Conservation (phyloP, 2,797 vertebrate species). For the Parotocinclus haroldoi region DNA sequence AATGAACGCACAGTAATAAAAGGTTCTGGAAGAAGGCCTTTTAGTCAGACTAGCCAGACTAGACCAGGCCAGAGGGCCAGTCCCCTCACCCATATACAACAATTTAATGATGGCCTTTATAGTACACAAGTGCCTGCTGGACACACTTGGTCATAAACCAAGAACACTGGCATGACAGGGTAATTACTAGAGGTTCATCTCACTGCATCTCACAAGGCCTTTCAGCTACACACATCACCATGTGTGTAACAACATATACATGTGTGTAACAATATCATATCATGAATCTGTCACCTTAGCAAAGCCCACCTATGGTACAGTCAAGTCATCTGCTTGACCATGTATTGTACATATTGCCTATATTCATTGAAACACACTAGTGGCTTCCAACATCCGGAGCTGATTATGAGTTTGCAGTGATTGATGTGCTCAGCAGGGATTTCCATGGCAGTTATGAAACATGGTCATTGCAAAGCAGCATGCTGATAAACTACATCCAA, state of each 20-base stretch:
- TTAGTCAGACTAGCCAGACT: background rate
- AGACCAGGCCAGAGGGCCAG: background rate
- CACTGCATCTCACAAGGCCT: no score
- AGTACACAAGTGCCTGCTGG: background rate
- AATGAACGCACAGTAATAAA: conserved; percentile 4
- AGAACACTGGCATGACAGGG: no score
- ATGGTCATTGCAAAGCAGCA: conserved; percentile 29
- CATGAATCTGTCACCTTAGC: no score
- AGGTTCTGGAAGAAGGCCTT: background rate
- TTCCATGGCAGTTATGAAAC: conserved; percentile 35
- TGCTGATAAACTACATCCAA: conserved; percentile 47
- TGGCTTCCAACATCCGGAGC: conserved; percentile 8
- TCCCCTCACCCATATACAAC: background rate
- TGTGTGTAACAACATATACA: no score
- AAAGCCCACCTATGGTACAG: no score
- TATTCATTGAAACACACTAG: background rate
- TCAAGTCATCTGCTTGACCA: no score
- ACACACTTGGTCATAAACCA: background rate
- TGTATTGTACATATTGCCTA: background rate
- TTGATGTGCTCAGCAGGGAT: conserved; percentile 42
- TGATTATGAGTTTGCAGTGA: conserved; percentile 42
- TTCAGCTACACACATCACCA: no score
- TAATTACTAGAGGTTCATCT: no score
- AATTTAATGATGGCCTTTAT: conserved; percentile 23
- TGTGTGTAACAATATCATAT: no score